A percentile compares a stretch with the other conserved stretches of the same genome.
Evolutionary conservation across 1,140 invertebrate genomes (phyloP).

Genomic region (Drosophila miranda): DNA sequence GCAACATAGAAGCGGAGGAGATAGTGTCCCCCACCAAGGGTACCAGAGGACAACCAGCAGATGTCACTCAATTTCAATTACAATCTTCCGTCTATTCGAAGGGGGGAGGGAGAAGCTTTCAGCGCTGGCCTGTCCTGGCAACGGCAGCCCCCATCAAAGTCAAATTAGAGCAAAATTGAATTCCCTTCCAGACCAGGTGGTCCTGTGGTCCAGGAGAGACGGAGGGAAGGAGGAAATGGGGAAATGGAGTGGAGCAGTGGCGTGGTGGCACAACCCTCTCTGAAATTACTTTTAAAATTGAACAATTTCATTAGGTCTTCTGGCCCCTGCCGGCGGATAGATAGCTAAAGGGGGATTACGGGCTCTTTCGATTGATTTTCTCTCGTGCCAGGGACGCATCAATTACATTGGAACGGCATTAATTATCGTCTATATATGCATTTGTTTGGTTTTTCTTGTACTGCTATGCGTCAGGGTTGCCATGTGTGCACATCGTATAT

Average conservation of each 20-base stretch:
- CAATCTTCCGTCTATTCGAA: neutral
- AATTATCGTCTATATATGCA: conserved; percentile 51
- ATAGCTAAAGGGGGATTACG: neutral
- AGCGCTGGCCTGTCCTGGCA: neutral
- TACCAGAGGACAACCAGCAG: conserved; percentile 7
- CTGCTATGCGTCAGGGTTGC: conserved; percentile 66
- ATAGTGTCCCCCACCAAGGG: neutral
- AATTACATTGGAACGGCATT: conserved; percentile 48
- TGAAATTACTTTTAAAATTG: conserved; percentile 31
- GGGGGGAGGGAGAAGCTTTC: neutral
- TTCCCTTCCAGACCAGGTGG: conserved; percentile 9
- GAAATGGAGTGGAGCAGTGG: neutral
- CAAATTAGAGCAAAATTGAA: conserved; percentile 22
- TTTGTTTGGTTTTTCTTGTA: conserved; percentile 64
- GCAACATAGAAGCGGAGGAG: conserved; percentile 1
- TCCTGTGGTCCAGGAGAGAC: neutral
- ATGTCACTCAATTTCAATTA: conserved; percentile 67
- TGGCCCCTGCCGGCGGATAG: neutral
- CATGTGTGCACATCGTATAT: conserved; percentile 49
- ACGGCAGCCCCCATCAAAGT: conserved; percentile 55
- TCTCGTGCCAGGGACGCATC: conserved; percentile 63
- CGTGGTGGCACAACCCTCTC: too few species aligned
- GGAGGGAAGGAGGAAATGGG: too few species aligned
- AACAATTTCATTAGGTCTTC: conserved; percentile 15
- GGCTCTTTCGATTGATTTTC: conserved; percentile 60